These are phyloP conservation scores for Habropoda laboriosa DNA, from an alignment of 1,140 invertebrate species.

Conservation along the genomic window DNA sequence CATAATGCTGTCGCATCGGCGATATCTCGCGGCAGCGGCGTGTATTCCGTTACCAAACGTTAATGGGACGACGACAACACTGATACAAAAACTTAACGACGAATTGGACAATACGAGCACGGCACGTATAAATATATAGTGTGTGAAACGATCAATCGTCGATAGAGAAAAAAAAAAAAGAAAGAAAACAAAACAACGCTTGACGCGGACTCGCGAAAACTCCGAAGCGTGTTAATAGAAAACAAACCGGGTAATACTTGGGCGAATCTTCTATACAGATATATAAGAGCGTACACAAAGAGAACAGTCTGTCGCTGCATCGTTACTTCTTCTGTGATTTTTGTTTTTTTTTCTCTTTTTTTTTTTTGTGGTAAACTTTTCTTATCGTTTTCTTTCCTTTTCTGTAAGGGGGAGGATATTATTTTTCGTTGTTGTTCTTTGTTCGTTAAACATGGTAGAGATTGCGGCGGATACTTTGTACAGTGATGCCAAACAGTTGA, in stretches of 20 bases:
- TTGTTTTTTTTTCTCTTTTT: neutral
- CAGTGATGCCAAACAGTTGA: conserved; percentile 80
- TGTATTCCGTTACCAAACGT: conserved; percentile 63
- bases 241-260: conserved; percentile 68
- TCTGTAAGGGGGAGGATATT: neutral
- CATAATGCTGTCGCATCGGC: conserved; percentile 52
- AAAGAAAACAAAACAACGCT: conserved; percentile 62
- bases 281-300: conserved; percentile 18
- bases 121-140: conserved; percentile 75
- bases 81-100: conserved; percentile 74
- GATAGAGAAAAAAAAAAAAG: conserved; percentile 58
- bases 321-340: conserved; percentile 34
- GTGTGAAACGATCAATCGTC: conserved; percentile 72
- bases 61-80: conserved; percentile 73
- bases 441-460: conserved; percentile 21
- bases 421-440: neutral
- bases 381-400: neutral
- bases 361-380: neutral
- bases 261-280: conserved; percentile 1
- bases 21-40: conserved; percentile 49
- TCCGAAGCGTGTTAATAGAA: conserved; percentile 59
- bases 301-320: conserved; percentile 50
- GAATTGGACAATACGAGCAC: conserved; percentile 79
- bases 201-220: conserved; percentile 54
- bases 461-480: conserved; percentile 72